Conservation (phyloP, 37 sponge, comb jelly and placozoan genomes). For the Cliona cf. orientalis region DNA sequence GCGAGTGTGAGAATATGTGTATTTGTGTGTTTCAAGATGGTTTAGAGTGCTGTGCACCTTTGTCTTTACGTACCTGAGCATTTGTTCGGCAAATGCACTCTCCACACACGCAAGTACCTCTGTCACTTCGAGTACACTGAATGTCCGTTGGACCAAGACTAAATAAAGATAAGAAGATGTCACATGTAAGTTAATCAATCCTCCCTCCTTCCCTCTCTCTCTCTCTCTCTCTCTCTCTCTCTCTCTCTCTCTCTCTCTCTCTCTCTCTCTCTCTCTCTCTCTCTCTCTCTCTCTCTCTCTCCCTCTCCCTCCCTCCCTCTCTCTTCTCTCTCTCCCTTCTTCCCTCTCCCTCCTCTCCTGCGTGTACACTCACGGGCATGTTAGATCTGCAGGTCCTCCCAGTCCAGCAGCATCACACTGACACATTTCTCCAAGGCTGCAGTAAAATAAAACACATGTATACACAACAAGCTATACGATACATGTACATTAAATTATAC, state of each 20-base stretch:
- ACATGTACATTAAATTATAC: no score
- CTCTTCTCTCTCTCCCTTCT: no score
- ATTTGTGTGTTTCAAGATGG: no score
- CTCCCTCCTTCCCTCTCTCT: no score
- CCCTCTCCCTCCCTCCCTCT: not conserved
- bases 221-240: no score
- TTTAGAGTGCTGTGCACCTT: no score
- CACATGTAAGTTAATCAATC: no score
- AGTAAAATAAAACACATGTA: not conserved
- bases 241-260: no score
- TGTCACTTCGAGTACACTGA: slow-evolving; percentile 36
- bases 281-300: not conserved
- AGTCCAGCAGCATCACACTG: slow-evolving; percentile 47
- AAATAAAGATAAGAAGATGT: not conserved
- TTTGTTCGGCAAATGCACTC: slow-evolving; percentile 42
- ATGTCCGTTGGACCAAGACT: slow-evolving; percentile 31
- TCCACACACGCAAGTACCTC: slow-evolving; percentile 73
- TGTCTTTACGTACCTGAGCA: no score
- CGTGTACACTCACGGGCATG: slow-evolving; percentile 49
- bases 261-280: no score
- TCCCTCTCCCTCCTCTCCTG: no score
- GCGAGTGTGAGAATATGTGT: no score
- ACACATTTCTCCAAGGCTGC: slow-evolving; percentile 38
- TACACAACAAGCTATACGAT: not conserved
- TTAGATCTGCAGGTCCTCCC: slow-evolving; percentile 3